Evolutionary conservation across 2,113 vertebrate genomes (phyloP).

Genomic region (Labeo catla): DNA sequence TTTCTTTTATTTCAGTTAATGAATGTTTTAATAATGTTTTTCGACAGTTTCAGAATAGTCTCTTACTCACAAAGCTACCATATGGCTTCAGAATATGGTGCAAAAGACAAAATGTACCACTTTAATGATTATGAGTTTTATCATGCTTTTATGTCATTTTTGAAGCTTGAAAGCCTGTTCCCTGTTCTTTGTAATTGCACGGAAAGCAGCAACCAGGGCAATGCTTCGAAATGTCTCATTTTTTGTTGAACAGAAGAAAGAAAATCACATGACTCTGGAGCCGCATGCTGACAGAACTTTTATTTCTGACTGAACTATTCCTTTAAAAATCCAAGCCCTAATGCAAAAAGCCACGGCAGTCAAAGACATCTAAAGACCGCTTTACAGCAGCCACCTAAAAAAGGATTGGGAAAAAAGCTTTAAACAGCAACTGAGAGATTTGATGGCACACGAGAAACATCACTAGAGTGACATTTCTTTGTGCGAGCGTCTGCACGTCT

Average conservation of each 20-base stretch:
- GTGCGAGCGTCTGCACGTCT: background rate
- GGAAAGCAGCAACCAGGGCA: background rate
- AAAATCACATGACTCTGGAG: background rate
- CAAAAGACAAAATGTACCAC: background rate
- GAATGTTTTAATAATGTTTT: no score
- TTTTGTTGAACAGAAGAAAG: background rate
- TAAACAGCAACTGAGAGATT: background rate
- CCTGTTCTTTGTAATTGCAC: background rate
- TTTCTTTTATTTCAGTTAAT: no score
- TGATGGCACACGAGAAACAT: background rate
- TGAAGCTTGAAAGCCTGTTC: background rate
- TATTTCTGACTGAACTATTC: background rate
- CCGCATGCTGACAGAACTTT: background rate
- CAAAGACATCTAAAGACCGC: background rate
- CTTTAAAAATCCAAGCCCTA: background rate
- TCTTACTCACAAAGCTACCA: background rate
- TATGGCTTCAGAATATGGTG: background rate
- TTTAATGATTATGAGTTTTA: background rate
- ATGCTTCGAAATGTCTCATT: background rate
- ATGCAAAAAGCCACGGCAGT: background rate
- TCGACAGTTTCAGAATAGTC: background rate
- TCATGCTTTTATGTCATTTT: background rate
- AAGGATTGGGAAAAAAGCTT: background rate
- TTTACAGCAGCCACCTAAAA: background rate
- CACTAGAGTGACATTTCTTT: constrained; percentile 11